Base-by-base conservation (phyloP, 2,113 vertebrate genomes). In the Mus spicilegus region DNA sequence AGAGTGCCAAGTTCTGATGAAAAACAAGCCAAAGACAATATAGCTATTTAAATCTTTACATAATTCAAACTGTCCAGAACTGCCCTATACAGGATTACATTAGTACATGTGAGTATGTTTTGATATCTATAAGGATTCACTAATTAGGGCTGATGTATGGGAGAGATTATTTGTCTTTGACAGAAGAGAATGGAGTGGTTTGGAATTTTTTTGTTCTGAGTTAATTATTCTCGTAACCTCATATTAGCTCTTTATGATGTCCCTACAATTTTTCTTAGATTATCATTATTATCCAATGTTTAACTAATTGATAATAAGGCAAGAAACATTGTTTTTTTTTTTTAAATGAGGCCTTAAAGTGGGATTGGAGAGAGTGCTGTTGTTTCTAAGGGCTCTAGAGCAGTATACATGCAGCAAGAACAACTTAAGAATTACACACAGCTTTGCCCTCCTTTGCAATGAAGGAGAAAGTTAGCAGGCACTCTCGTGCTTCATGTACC, bases 11-110 rank as follows among this genome's bases (percentile, higher is more conserved):
- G n/a, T 95, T 65, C 77, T 95, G 54, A 67, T 58, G 28, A 91
- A 95, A 61, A 33, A 36, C 51, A 96, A n/a, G 30, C 42, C 20
- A 89, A 91, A 91, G 56, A 76, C 92, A 82, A 20, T 81, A 63
- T 61, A 19, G 51, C 24, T 87, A 28, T 56, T 93, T 84, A 54
- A 89, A 49, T 90, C 46, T 93, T 39, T 65, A 86, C 76, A 26
- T 77, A 54, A 73, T 88, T 46, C 1, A 33, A 9, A 49, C 20
- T 51, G 3, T 58, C 91, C 20, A 42, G 56, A 90, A 86, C 1
- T 86, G 13, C 36, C 6, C 30, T 94, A 1, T 36, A 54, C 49
- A 69, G 46, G n/a, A 20, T 77, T 49, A 3, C 81, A 11, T 75
- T 72, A 30, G 39, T 12, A 19, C 36, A 19, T 73, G 39, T 65